A percentile compares a stretch with the other conserved stretches of the same genome.
Conservation (phyloP, 2,113 vertebrate genomes). For the Mesembrinibis cayennensis region DNA sequence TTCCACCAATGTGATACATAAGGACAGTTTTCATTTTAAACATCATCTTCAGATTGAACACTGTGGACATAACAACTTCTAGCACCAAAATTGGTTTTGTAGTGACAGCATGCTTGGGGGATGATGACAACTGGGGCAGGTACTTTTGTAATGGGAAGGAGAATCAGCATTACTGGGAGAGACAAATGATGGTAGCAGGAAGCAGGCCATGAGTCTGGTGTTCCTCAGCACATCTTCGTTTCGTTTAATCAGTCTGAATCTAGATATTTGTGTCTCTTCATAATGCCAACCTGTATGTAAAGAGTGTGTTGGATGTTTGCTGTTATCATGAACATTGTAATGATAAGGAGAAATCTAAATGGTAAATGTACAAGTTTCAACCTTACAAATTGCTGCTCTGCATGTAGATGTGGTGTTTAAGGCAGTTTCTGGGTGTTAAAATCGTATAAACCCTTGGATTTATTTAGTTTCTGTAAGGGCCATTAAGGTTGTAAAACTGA, state of each 20-base stretch:
- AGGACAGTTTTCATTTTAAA: not conserved
- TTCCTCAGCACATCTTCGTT: rapidly evolving
- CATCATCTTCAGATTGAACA: not conserved
- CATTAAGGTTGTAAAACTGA: not conserved
- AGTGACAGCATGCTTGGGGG: not conserved
- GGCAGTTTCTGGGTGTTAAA: not conserved
- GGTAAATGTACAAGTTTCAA: not conserved
- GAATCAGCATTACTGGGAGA: not conserved
- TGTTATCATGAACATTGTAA: not conserved
- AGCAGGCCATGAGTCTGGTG: not conserved
- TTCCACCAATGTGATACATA: not conserved
- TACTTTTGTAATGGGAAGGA: not conserved
- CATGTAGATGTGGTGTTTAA: not conserved
- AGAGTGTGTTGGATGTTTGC: not conserved
- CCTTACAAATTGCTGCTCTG: not conserved
- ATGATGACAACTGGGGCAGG: not conserved
- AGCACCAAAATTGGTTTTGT: not conserved
- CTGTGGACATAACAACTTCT: not conserved
- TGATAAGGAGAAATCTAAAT: not conserved
- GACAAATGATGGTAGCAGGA: not conserved
- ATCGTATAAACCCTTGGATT: rapidly evolving
- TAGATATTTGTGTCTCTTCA: not conserved
- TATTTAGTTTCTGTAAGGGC: not conserved
- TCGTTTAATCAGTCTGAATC: not conserved
- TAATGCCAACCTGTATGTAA: not conserved